These are phyloP conservation scores for Masnerella sp. DNA, from an alignment of 2,888 invertebrate genomes.

Conservation along the genomic window DNA sequence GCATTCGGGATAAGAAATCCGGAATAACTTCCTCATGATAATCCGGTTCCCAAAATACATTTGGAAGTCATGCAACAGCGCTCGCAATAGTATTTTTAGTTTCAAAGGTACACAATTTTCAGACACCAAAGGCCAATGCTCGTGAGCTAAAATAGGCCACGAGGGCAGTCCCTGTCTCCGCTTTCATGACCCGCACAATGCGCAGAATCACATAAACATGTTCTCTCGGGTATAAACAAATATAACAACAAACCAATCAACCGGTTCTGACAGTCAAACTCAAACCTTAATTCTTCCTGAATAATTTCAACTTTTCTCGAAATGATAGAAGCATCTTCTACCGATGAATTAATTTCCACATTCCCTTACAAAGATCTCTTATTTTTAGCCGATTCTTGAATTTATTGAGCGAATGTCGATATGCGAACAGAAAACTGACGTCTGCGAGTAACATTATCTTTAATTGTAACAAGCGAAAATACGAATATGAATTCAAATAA, in stretches of 20 bases:
- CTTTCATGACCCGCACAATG: conserved; percentile 47
- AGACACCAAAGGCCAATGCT: conserved; percentile 52
- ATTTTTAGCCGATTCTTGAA: no score
- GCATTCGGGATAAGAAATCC: neutral
- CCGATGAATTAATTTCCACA: no score
- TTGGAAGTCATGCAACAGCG: conserved; percentile 9
- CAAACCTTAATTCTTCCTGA: no score
- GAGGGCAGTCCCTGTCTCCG: conserved; percentile 56
- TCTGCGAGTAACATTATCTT: no score
- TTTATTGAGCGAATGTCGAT: conserved; percentile 16
- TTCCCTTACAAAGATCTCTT: no score
- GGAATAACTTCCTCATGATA: neutral
- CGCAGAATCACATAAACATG: conserved; percentile 50
- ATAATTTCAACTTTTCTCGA: no score
- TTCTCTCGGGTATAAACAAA: conserved; percentile 50
- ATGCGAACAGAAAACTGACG: no score
- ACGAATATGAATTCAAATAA: no score
- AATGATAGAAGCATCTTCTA: no score
- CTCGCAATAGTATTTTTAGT: conserved; percentile 42
- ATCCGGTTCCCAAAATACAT: conserved; percentile 12
- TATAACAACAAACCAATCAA: no score
- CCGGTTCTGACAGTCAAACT: no score
- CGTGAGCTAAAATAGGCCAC: conserved; percentile 58
- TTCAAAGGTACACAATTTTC: conserved; percentile 48
- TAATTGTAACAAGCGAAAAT: no score